These are phyloP conservation scores for Cyphomyrus discorhynchus DNA, from an alignment of 2,113 vertebrate species.

Conservation along the genomic window DNA sequence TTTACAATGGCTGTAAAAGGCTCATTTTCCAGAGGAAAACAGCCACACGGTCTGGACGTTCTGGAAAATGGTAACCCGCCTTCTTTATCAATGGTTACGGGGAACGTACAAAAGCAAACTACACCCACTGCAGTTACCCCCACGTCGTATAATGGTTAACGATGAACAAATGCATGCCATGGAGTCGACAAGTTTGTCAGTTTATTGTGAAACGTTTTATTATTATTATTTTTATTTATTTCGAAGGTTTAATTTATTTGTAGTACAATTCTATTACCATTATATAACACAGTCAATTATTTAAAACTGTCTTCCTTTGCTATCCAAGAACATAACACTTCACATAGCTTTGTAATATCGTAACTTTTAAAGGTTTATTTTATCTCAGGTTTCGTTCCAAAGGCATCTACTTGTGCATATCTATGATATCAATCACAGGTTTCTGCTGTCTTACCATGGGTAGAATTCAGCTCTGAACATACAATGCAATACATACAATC, in stretches of 20 bases:
- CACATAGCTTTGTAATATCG: background rate
- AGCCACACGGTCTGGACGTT: background rate
- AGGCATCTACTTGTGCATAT: background rate
- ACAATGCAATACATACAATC: background rate
- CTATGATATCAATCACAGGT: background rate
- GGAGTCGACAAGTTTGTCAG: background rate
- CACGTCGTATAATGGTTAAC: background rate
- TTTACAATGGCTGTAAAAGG: conserved; percentile 4
- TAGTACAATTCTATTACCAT: background rate
- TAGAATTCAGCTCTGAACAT: background rate
- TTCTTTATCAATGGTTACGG: background rate
- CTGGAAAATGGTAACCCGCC: background rate
- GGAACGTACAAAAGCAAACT: background rate
- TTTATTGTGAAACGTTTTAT: background rate
- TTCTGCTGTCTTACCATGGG: background rate
- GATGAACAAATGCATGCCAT: background rate
- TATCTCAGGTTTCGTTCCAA: background rate
- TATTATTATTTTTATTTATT: background rate
- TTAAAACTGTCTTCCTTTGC: background rate
- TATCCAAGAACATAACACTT: background rate
- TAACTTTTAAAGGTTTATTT: background rate
- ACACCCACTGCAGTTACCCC: background rate
- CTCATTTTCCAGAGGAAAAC: background rate
- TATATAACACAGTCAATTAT: background rate
- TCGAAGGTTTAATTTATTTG: background rate